Evolutionary conservation across 2,113 vertebrate genomes (phyloP).

Genomic region (human (Homo sapiens)): DNA sequence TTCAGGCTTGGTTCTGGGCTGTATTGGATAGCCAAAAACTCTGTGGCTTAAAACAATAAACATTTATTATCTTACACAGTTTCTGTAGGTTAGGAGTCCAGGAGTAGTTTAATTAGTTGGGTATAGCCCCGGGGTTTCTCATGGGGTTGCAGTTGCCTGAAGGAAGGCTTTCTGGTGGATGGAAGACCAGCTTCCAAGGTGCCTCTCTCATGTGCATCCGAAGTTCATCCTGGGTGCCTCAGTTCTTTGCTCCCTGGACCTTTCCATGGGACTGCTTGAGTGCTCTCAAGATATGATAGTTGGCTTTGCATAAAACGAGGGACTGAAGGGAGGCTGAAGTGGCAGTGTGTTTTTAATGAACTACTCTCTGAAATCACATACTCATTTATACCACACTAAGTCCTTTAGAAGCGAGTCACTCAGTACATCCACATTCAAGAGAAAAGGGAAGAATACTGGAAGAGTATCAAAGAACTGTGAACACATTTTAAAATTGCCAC

Average conservation of each 20-base stretch:
- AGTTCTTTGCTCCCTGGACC: neutral
- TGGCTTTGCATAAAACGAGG: neutral
- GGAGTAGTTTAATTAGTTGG: neutral
- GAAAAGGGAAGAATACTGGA: neutral
- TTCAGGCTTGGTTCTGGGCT: neutral
- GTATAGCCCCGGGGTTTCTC: neutral
- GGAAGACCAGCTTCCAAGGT: neutral
- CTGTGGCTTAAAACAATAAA: neutral
- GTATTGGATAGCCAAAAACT: neutral
- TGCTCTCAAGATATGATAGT: neutral
- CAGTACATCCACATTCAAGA: neutral
- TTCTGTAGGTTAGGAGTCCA: neutral
- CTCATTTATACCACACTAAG: neutral
- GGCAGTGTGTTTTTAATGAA: neutral
- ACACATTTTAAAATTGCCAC: neutral
- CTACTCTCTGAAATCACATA: neutral
- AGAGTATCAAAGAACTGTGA: neutral
- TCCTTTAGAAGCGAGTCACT: neutral
- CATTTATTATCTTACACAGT: neutral
- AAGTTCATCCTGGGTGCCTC: neutral
- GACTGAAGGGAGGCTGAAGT: neutral
- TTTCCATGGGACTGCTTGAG: neutral
- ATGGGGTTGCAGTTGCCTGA: neutral
- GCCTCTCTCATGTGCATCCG: rapidly evolving
- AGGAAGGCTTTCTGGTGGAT: neutral